Conservation (phyloP, 35 echinoderm and acorn worm genomes). For the Eucidaris tribuloides region DNA sequence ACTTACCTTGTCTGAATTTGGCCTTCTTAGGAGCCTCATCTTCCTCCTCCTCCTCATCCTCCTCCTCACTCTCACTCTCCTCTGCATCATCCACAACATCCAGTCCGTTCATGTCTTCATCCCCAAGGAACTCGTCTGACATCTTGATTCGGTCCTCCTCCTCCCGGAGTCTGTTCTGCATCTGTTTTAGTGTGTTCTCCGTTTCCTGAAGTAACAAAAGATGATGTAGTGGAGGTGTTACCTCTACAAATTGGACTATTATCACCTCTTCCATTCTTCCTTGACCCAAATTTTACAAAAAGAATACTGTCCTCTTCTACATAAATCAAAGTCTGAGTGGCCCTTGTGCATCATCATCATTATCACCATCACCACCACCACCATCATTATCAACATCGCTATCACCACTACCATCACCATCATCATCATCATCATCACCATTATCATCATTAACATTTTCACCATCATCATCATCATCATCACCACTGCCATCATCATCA, state of each 20-base stretch:
- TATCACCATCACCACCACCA: neutral
- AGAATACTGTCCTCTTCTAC: no score
- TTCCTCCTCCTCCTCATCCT: constrained; percentile 57
- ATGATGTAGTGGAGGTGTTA: no score
- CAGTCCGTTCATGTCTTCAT: constrained; percentile 54
- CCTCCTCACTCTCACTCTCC: constrained; percentile 73
- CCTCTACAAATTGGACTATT: no score
- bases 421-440: neutral
- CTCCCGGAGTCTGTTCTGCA: constrained; percentile 85
- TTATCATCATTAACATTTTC: neutral
- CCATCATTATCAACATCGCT: neutral
- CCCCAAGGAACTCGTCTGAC: constrained; percentile 73
- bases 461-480: neutral
- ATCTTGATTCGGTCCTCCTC: constrained; percentile 71
- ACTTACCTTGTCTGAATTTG: constrained; percentile 45
- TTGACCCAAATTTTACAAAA: no score
- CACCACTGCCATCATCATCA: neutral
- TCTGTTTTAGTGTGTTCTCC: constrained; percentile 78
- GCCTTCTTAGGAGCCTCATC: constrained; percentile 7
- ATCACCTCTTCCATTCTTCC: no score
- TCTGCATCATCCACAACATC: constrained; percentile 76
- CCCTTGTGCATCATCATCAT: neutral
- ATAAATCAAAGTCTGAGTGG: no score
- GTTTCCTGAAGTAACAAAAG: constrained; percentile 72
- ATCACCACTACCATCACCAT: neutral